Conservation (phyloP, 1,140 invertebrate genomes). For the Macrostomum lignano region DNA sequence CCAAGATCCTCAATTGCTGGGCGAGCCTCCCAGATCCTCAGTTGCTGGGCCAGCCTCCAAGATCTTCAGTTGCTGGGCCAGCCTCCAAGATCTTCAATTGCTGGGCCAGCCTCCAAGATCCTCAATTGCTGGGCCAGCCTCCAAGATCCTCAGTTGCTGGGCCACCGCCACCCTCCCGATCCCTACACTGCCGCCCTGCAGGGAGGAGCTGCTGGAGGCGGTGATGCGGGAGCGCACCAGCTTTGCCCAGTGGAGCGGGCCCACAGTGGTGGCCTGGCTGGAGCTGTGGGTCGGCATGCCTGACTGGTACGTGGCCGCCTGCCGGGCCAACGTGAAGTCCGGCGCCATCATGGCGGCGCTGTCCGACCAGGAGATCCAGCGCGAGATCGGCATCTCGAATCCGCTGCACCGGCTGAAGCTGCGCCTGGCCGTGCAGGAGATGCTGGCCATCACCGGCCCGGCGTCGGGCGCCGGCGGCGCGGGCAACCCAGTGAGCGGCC, state of each 20-base stretch:
- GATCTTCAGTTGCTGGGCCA: no score
- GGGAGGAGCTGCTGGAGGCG: slow-evolving; percentile 75
- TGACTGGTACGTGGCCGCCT: slow-evolving; percentile 96
- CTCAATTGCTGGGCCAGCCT: no score
- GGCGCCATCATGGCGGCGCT: slow-evolving; percentile 98
- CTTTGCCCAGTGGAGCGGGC: slow-evolving; percentile 96
- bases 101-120: no score
- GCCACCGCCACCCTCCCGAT: no score
- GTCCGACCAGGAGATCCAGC: slow-evolving; percentile 92
- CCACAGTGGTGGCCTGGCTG: slow-evolving; percentile 94
- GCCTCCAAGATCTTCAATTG: no score
- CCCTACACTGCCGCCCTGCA: no score
- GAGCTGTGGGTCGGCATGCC: slow-evolving; percentile 99
- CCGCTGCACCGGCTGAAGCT: slow-evolving; percentile 85
- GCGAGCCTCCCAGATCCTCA: no score
- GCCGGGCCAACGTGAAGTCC: slow-evolving; percentile 90
- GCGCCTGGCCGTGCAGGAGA: slow-evolving; percentile 85
- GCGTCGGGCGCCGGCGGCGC: no score
- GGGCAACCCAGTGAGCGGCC: slow-evolving; percentile 34
- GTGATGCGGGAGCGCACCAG: slow-evolving; percentile 96
- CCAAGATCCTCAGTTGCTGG: no score
- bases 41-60: no score
- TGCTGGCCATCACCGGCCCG: slow-evolving; percentile 89
- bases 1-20: no score
- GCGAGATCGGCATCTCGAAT: slow-evolving; percentile 95